Evolutionary conservation across 2,888 invertebrate species (phyloP), one percentile per base, ranked within the genome.

Genomic region (Heliothis peltigera): DNA sequence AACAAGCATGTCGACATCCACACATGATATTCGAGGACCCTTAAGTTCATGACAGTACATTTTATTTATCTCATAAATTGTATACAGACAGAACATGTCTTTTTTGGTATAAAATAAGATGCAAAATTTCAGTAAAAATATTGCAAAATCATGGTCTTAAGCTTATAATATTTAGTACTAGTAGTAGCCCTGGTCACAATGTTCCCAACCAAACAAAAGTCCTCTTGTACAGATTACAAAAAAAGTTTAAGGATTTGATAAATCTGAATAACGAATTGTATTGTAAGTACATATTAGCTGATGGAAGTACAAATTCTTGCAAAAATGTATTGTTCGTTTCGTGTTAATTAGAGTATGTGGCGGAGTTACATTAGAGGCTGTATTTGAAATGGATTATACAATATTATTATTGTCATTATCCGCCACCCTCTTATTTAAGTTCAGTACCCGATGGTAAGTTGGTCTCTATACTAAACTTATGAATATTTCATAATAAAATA

Each of bases 401-500:
- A 64, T 69, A 44, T 3, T 55, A 69, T 83, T 84, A 84, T 84
- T 84, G 83, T 83, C 83, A 73, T 64, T 66, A 67, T 63, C 61
- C 71, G 61, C 72, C 75, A 51, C 39, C 56, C 65, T 57, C 56
- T 25, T 25, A 69, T 55, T 67, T 61, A 55, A 64, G 66, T 77
- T 72, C 69, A 78, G 81, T 79, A 81, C 80, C 69, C 56, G 69
- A 65, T 70, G 46, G 59, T 68, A 61, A 49, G 64, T 75, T n/a
- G 59, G 46, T 59, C 17, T 70, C 65, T 76, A 76, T 55, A 55
- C 61, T 72, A 75, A 55, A 61, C 74, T 72, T 82, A 80, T 58
- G 75, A 82, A 80, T 79, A 80, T 74, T 75, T 79, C 63, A 73
- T 83, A 83, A 74, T 80, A 83, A 83, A 82, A 83, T 83, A 83